Evolutionary conservation across 2,888 invertebrate genomes (phyloP), one percentile per base, ranked within the genome.

Genomic region (Rotaria magnacalcarata): DNA sequence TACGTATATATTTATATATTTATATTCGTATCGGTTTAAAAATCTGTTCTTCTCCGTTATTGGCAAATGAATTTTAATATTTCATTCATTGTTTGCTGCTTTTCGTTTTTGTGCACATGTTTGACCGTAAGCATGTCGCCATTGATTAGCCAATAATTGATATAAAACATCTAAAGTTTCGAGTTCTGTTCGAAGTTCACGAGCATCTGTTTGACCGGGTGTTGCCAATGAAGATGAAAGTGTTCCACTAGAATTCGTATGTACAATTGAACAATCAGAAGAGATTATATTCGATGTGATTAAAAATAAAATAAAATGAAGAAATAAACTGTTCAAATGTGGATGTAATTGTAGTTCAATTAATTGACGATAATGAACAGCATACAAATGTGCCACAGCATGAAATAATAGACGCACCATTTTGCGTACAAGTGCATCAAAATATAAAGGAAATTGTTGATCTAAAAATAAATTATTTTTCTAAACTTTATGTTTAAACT

Each of bases 371-470:
- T 96, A 97, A 94, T 98, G 97, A 92, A 95, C 95, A 92, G 96
- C 96, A 93, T 97, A 97, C 92, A 97, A 93, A 93, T 98, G 97
- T 92, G 96, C 96, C 93, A 97, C 94, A 92, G 97, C 96, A 93
- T 97, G 97, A 93, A 96, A 96, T 93, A 96, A 94, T 92, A 96
- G 94, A 92, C 96, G 95, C 92, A 95, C 94, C 92, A 97, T 96
- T 93, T 96, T 96, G 92, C 96, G 95, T 91, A 96, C 96, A 92
- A 96, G 95, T 91, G 94, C 94, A 93, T 96, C 96, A 93, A 97
- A 97, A 91, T 94, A 94, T 90, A 94, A 93, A 88, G 97, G 97
- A 93, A 97, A 97, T 93, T 95, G 94, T 92, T 95, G 95, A 90
- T 95, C 96, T 95, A 80, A 47, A 88, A 89, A 88, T 89, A 87